A percentile compares a stretch with the other conserved stretches of the same genome.
phyloP scores from a whole-genome alignment of 1,140 invertebrate species.

The Archivesica marissinica region DNA sequence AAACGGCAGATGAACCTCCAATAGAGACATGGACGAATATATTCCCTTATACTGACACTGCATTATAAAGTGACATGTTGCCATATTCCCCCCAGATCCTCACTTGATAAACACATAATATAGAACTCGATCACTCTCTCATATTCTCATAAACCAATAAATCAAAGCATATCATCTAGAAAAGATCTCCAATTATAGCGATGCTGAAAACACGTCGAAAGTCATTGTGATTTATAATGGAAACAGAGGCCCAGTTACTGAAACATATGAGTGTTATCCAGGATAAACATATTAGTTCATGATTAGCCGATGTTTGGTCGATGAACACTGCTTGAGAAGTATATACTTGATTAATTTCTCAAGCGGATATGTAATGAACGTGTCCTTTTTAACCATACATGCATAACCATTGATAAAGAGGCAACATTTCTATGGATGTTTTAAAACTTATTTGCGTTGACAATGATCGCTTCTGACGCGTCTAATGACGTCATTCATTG shows the following conservation, averaged over 20 bases:
- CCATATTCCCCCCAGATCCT: conserved; percentile 22
- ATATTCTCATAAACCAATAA: conserved; percentile 39
- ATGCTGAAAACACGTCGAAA: conserved; percentile 43
- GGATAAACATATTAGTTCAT: conserved; percentile 34
- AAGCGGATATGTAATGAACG: background rate
- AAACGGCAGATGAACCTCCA: too few relatives aligned
- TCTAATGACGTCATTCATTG: too few relatives aligned
- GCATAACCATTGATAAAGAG: too few relatives aligned
- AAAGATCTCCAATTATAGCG: conserved; percentile 51
- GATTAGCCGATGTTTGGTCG: conserved; percentile 24
- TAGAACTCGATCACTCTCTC: conserved; percentile 39
- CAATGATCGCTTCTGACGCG: too few relatives aligned
- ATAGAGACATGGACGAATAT: too few relatives aligned
- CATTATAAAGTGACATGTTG: conserved; percentile 4
- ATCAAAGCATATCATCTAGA: conserved; percentile 41
- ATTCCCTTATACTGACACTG: background rate
- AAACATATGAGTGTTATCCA: conserved; percentile 25
- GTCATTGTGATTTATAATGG: conserved; percentile 42
- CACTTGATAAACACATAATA: conserved; percentile 29
- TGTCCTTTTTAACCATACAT: background rate
- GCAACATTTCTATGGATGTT: too few relatives aligned
- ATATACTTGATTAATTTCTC: background rate
- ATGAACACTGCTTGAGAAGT: conserved; percentile 24
- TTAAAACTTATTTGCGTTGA: too few relatives aligned
- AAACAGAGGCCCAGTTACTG: conserved; percentile 30